These are phyloP conservation scores for Cephalopterus ornatus DNA, from an alignment of 2,113 vertebrate species.

Conservation along the genomic window DNA sequence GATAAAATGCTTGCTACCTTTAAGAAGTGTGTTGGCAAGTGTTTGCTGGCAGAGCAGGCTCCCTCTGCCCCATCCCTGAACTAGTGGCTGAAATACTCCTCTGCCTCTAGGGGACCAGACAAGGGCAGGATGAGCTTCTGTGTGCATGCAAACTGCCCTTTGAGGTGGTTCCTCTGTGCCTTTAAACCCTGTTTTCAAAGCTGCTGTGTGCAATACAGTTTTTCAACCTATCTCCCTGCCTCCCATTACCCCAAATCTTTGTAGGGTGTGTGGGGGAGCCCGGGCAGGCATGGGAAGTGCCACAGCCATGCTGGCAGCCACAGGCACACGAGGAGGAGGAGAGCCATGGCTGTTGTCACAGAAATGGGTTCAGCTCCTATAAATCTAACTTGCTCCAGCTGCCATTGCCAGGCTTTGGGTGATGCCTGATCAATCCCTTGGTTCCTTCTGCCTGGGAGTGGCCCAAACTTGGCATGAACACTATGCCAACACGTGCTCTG, in stretches of 20 bases:
- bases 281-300: not conserved
- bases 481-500: not conserved
- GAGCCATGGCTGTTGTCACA: not conserved
- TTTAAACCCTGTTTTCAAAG: not conserved
- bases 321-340: accelerated
- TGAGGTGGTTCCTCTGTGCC: not conserved
- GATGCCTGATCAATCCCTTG: not conserved
- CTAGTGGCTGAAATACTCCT: not conserved
- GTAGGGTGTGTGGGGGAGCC: not conserved
- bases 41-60: not conserved
- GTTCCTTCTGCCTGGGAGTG: not conserved
- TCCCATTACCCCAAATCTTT: not conserved
- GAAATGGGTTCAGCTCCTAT: not conserved
- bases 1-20: not conserved
- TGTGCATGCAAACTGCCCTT: not conserved
- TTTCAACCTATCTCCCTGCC: not conserved
- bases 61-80: not conserved
- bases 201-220: not conserved
- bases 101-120: not conserved
- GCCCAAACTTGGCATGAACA: accelerated
- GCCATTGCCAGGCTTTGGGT: not conserved
- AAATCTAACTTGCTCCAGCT: accelerated
- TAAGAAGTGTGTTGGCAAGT: accelerated
- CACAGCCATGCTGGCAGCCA: not conserved
- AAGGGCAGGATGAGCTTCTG: not conserved